Evolutionary conservation across 2,888 invertebrate genomes (phyloP), one percentile per base, ranked within the genome.

Genomic region (Pyrrhosoma nymphula): DNA sequence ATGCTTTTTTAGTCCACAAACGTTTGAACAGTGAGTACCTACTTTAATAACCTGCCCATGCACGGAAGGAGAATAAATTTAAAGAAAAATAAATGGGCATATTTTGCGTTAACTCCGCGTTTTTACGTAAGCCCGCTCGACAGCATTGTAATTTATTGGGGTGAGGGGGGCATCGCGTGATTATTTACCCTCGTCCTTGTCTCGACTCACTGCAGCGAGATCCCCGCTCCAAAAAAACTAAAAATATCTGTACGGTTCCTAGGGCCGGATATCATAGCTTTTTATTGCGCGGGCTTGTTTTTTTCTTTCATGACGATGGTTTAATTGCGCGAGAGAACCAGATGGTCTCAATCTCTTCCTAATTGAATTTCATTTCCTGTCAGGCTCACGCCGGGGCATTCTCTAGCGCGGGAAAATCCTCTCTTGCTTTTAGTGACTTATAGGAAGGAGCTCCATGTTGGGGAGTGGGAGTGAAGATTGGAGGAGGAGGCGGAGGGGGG

Each of bases 291-390:
- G 35, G 30, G 82, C 30, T 16, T 82, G 82, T 16, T 82, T 82
- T 82, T 82, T 82, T 82, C 60, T 69, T 69, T 69, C 23, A 82
- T 35, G 82, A 35, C 82, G 82, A 82, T 82, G 82, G 82, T 23
- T 82, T 82, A 82, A 82, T 82, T 82, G 82, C 82, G 82, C 82
- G 82, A 30, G 82, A 30, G 82, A 35, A 82, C 82, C 82, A 82
- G 82, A 82, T 82, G 82, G 82, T 82, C 82, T 82, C 82, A 82
- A 82, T 82, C 82, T 82, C 82, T 35, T 82, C 82, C 82, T 82
- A 82, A 82, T 82, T 82, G 82, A 82, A 82, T 82, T 82, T 82
- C 82, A 82, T 82, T 82, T 82, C 82, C 82, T 82, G 82, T 82
- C 82, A 35, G 82, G 30, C 82, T 35, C 82, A 18, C 30, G 82